These are phyloP conservation scores for Pseudopodoces humilis DNA, from an alignment of 2,113 vertebrate species.

Conservation along the genomic window DNA sequence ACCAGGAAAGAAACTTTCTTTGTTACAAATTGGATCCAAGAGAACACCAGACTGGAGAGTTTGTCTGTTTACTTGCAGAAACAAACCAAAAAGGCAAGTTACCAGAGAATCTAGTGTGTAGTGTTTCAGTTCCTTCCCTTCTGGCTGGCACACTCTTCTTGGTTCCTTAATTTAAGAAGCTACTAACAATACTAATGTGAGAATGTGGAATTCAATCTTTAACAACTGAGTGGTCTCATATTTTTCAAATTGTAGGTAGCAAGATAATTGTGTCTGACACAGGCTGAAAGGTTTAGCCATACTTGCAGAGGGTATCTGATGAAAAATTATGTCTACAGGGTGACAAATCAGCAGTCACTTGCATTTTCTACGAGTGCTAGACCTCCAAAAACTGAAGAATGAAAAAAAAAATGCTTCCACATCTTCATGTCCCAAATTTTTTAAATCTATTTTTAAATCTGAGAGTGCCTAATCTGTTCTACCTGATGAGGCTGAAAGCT, in stretches of 20 bases:
- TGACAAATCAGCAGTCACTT: neutral
- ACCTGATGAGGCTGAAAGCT: neutral
- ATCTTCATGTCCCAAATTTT: neutral
- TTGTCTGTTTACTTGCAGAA: neutral
- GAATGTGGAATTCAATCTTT: neutral
- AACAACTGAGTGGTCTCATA: neutral
- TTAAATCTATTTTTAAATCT: neutral
- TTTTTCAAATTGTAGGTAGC: neutral
- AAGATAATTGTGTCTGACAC: neutral
- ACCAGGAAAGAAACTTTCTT: fast-evolving
- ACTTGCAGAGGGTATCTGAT: neutral
- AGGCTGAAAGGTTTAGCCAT: neutral
- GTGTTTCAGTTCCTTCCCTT: neutral
- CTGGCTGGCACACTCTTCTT: neutral
- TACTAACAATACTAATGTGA: neutral
- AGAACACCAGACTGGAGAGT: fast-evolving
- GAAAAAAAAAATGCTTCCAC: neutral
- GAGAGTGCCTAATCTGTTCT: neutral
- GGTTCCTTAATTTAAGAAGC: neutral
- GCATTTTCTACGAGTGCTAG: neutral
- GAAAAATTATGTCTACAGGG: neutral
- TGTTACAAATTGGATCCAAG: neutral
- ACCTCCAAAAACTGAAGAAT: neutral
- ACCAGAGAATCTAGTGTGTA: neutral
- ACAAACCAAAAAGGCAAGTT: neutral